These are phyloP conservation scores for Oncorhynchus keta DNA, from an alignment of 2,113 vertebrate genomes.

Conservation along the genomic window DNA sequence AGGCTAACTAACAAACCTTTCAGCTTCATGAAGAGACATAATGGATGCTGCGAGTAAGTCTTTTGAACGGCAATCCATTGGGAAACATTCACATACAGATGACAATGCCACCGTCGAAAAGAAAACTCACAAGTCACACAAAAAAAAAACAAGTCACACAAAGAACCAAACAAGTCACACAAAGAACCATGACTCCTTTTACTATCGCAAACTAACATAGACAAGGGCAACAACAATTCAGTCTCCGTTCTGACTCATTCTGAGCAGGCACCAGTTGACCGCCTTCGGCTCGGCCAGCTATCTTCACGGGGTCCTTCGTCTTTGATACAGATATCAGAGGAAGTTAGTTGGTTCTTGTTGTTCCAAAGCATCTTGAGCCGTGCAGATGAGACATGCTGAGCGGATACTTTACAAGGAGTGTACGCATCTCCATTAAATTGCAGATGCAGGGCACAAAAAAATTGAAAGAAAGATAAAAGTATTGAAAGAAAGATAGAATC, in stretches of 20 bases:
- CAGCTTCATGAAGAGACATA: not conserved
- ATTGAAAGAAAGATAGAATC: too few species aligned
- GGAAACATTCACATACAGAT: constrained; percentile 12
- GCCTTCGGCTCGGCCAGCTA: constrained; percentile 1
- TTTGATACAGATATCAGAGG: constrained; percentile 35
- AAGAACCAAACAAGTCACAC: not conserved
- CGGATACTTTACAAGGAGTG: too few species aligned
- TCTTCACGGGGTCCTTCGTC: constrained; percentile 21
- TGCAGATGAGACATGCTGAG: too few species aligned
- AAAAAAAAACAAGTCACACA: not conserved
- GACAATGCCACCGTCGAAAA: constrained; percentile 18
- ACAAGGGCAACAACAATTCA: constrained; percentile 20
- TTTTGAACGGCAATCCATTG: not conserved
- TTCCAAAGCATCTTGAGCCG: constrained; percentile 20
- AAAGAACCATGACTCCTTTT: not conserved
- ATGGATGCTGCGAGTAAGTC: not conserved
- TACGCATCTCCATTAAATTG: too few species aligned
- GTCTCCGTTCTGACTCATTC: constrained; percentile 43
- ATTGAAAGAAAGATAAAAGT: too few species aligned
- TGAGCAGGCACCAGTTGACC: constrained; percentile 29
- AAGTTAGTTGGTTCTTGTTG: constrained; percentile 24
- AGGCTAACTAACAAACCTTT: too few species aligned
- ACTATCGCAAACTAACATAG: constrained; percentile 11
- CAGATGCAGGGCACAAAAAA: too few species aligned
- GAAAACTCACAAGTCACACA: too few species aligned